These are phyloP conservation scores for Drosophila kanapiae DNA, from an alignment of 1,140 invertebrate species.

Conservation along the genomic window DNA sequence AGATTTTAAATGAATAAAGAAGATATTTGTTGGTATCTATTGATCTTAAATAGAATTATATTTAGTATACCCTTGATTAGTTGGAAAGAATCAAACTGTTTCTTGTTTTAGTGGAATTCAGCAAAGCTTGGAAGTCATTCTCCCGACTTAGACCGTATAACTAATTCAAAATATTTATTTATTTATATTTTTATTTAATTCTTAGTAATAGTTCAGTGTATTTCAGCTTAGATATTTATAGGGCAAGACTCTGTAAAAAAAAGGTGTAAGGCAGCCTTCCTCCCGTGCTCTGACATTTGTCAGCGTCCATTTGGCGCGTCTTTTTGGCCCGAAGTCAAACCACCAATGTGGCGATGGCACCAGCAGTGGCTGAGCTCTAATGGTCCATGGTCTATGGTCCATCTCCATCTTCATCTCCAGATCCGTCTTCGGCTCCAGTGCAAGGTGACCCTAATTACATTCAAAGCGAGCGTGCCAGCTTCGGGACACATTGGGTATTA, in stretches of 20 bases:
- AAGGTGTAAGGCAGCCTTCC: conserved; percentile 34
- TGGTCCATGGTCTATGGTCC: conserved; percentile 25
- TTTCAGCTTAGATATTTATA: neutral
- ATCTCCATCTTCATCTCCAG: conserved; percentile 34
- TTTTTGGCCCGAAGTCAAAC: conserved; percentile 37
- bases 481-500: conserved; percentile 55
- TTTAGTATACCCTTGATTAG: no score
- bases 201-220: neutral
- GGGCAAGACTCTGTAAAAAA: conserved; percentile 21
- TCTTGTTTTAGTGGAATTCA: no score
- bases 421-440: conserved; percentile 34
- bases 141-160: no score
- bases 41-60: no score
- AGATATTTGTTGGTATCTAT: no score
- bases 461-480: conserved; percentile 43
- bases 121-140: no score
- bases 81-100: no score
- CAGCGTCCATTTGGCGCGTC: conserved; percentile 53
- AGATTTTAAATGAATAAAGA: no score
- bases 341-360: neutral
- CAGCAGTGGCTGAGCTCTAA: conserved; percentile 23
- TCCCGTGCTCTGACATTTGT: conserved; percentile 40
- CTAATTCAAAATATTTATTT: neutral
- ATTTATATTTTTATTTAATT: no score
- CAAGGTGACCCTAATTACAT: conserved; percentile 73